These are phyloP conservation scores for Neuroscelio doddi DNA, from an alignment of 2,888 invertebrate species.

Conservation along the genomic window DNA sequence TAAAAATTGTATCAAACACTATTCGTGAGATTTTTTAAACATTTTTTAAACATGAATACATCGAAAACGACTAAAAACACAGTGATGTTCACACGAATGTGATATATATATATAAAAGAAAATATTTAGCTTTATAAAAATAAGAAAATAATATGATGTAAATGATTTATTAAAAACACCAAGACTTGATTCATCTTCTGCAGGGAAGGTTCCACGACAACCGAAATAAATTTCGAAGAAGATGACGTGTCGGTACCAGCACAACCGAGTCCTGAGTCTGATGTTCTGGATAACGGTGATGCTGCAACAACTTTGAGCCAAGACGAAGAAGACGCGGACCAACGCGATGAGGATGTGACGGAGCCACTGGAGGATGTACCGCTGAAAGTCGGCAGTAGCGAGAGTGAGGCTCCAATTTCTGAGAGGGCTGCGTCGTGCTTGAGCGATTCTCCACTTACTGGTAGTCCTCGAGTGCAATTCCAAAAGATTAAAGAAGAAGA, in stretches of 20 bases:
- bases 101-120: no score
- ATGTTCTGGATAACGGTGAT: slow-evolving; percentile 58
- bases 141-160: background rate
- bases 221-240: slow-evolving; percentile 64
- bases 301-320: slow-evolving; percentile 40
- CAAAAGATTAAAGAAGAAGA: slow-evolving; percentile 67
- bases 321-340: slow-evolving; percentile 52
- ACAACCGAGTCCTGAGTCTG: slow-evolving; percentile 44
- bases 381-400: slow-evolving; percentile 51
- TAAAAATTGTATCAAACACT: no score
- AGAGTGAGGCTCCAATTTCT: slow-evolving; percentile 67
- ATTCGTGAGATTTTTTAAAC: no score
- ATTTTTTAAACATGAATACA: no score
- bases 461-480: slow-evolving; percentile 67
- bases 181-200: no score
- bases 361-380: slow-evolving; percentile 50
- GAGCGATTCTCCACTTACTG: slow-evolving; percentile 59
- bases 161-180: background rate
- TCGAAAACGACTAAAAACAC: no score
- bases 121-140: background rate
- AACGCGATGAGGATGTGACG: slow-evolving; percentile 48
- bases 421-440: slow-evolving; percentile 66
- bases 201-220: slow-evolving; percentile 66
- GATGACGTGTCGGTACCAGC: slow-evolving; percentile 48
- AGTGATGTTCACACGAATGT: no score